Evolutionary conservation across 2,888 invertebrate species (phyloP).

Genomic region (Lathronympha strigana): DNA sequence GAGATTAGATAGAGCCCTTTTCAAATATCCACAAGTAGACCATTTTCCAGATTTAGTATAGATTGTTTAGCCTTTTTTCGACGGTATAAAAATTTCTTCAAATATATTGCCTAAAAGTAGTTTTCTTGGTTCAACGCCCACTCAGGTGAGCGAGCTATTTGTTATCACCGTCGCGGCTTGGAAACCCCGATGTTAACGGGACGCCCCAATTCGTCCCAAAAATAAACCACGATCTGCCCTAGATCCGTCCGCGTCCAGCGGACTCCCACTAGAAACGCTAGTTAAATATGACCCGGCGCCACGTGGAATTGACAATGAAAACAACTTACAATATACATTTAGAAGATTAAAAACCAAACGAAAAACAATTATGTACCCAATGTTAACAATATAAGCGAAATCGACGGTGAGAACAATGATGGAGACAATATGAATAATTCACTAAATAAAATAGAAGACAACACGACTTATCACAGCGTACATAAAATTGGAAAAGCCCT

Average conservation of each 20-base stretch:
- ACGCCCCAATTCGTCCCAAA: conserved; percentile 76
- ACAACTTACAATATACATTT: background rate
- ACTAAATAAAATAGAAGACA: background rate
- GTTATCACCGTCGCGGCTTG: conserved; percentile 66
- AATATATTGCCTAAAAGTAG: conserved; percentile 19
- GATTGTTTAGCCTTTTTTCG: no score
- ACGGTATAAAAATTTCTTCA: no score
- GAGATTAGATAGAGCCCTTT: no score
- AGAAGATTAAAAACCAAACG: background rate
- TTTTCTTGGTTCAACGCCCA: conserved; percentile 55
- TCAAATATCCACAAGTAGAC: no score
- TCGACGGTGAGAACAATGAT: conserved; percentile 2
- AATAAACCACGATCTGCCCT: conserved; percentile 74
- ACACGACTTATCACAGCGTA: background rate
- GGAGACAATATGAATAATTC: conserved; percentile 1
- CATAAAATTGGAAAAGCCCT: conserved; percentile 15
- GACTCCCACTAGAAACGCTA: conserved; percentile 47
- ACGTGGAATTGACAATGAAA: conserved; percentile 40
- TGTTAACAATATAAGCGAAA: conserved; percentile 5
- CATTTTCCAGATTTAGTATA: no score
- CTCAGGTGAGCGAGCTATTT: conserved; percentile 69
- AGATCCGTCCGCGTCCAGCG: conserved; percentile 59
- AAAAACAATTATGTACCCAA: background rate
- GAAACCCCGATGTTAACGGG: conserved; percentile 76
- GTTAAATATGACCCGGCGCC: conserved; percentile 18